A percentile compares a stretch with the other conserved stretches of the same genome.
Conservation (phyloP, 2,113 vertebrate genomes). For the Leptocoma aspasia region DNA sequence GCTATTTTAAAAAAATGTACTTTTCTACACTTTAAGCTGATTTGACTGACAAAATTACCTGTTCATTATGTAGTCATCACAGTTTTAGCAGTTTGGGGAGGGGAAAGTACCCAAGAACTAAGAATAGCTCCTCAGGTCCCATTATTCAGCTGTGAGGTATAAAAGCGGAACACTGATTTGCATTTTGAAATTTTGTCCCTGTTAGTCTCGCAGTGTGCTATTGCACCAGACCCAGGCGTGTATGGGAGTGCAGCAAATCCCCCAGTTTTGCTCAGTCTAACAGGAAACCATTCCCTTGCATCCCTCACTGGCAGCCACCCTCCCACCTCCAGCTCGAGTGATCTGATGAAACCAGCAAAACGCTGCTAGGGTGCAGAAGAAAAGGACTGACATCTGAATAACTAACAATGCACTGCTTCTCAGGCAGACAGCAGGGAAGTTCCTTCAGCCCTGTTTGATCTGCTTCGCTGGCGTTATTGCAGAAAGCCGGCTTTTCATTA, state of each 20-base stretch:
- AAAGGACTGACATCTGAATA: conserved; percentile 6
- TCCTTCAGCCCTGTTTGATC: conserved; percentile 37
- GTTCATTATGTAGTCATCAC: conserved; percentile 53
- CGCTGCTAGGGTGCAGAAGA: conserved; percentile 22
- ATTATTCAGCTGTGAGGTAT: background rate
- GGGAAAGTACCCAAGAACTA: conserved; percentile 38
- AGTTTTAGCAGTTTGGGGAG: background rate
- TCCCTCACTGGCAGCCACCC: background rate
- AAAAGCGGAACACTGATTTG: conserved; percentile 11
- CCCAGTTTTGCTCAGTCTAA: background rate
- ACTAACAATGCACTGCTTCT: background rate
- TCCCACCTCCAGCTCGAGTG: conserved; percentile 3
- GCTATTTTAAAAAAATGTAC: background rate
- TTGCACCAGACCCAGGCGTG: background rate
- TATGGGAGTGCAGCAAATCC: background rate
- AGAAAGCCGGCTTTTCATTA: conserved; percentile 44
- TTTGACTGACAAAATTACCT: conserved; percentile 56
- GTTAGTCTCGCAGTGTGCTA: background rate
- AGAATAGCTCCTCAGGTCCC: background rate
- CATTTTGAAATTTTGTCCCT: background rate
- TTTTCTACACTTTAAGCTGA: background rate
- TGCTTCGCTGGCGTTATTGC: background rate
- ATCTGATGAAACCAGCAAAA: conserved; percentile 42
- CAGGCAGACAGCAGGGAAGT: conserved; percentile 56
- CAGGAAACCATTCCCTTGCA: background rate